Base-by-base conservation (phyloP, 1,140 invertebrate species). In the Pectinophora gossypiella region DNA sequence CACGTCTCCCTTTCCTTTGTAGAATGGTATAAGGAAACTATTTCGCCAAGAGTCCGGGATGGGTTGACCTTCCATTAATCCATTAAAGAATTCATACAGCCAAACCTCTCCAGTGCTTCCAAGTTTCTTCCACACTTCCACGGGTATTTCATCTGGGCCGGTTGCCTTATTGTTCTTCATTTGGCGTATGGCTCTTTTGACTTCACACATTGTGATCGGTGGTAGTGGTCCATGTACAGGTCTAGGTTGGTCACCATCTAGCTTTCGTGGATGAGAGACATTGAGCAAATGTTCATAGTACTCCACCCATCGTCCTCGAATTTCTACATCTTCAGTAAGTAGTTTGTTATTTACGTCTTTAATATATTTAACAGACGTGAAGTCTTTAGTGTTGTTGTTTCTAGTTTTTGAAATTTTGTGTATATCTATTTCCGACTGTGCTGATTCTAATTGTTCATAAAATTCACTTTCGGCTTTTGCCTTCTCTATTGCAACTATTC, bases 91-190 rank as follows among this genome's bases (percentile, higher is more conserved):
- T n/a, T 35, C 20, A 22, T 6, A 16, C 1, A 49, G 47, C 47
- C 47, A 49, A 3, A 27, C 36, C 7, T 44, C 35, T 19, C 47
- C 56, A 18, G 23, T 36, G 18, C 32, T 23, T 44, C 43, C 51
- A 12, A 44, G 22, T 4, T 47, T 16, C 38, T 64, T 67, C 36
- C 72, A 47, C 1, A 53, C 55, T 42, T 76, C 72, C 2, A 40
- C 20, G 10, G 70, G 62, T 9, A 80, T 64, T 7, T 64, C 54
- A 44, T 76, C 68, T 0, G 67, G 70, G 9, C 72, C 64, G 35
- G 67, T 61, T 0, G 68, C 64, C 50, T 74, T 76, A 3, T 51
- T 51, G 18, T 48, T 59, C 20, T 61, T 55, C 27, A 62, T 46
- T 0, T 22, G 18, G 12, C 19, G 22, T 4, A 56, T 38, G 4